These are phyloP conservation scores for Lepilemur ruficaudatus DNA, from an alignment of 2,797 vertebrate genomes.

Conservation along the genomic window DNA sequence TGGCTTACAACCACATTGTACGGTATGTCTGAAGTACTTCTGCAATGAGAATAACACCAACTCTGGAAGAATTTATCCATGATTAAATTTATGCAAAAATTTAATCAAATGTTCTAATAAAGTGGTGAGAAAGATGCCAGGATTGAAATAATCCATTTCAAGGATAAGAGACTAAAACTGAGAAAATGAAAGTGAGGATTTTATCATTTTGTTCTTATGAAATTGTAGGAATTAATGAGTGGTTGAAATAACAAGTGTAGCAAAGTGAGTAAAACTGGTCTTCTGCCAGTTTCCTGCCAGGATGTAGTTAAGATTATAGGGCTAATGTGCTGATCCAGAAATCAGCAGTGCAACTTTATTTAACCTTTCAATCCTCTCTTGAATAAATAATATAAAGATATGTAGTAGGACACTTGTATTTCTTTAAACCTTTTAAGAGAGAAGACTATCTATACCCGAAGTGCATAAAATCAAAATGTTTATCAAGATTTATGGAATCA, in stretches of 20 bases:
- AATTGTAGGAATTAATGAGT: conserved; percentile 5
- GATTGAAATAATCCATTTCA: conserved; percentile 9
- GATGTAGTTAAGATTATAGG: neutral
- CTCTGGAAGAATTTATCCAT: conserved; percentile 13
- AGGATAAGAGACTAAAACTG: neutral
- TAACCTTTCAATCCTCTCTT: neutral
- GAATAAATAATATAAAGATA: neutral
- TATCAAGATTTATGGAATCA: neutral
- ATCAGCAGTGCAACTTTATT: neutral
- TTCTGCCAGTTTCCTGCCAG: neutral
- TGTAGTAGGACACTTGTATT: neutral
- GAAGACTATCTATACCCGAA: neutral
- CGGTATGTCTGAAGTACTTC: conserved; percentile 57
- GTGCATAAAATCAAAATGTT: neutral
- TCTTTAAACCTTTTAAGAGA: conserved; percentile 11
- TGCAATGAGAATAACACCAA: conserved; percentile 63
- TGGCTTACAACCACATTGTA: conserved; percentile 48
- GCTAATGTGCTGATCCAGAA: neutral
- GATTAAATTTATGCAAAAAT: conserved; percentile 18
- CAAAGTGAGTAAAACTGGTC: conserved; percentile 8
- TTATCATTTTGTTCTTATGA: conserved; percentile 20
- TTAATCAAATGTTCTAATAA: conserved; percentile 11
- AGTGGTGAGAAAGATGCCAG: neutral
- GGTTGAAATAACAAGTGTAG: neutral
- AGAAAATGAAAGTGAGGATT: conserved; percentile 14